Evolutionary conservation across 2,888 invertebrate genomes (phyloP).

Genomic region (Conistra vaccinii): DNA sequence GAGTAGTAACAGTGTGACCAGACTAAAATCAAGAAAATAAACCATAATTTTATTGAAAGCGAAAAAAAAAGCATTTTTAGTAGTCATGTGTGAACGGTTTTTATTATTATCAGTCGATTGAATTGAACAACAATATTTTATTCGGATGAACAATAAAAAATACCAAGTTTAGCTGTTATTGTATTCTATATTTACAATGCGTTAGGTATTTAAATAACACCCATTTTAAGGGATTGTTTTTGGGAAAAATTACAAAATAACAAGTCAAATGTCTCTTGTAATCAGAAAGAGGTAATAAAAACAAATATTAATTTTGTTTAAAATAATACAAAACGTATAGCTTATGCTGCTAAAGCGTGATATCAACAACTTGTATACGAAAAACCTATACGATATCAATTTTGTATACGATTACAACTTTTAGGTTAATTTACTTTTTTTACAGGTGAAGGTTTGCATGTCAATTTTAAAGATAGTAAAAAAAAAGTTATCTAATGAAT

Average conservation of each 20-base stretch:
- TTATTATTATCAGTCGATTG: neutral
- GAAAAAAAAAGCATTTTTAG: neutral
- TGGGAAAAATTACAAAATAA: neutral
- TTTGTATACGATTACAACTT: conserved; percentile 44
- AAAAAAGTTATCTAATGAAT: conserved; percentile 4
- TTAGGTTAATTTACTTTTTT: conserved; percentile 26
- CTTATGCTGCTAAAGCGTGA: neutral
- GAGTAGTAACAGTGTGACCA: conserved; percentile 46
- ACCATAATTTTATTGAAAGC: neutral
- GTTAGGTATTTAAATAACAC: neutral
- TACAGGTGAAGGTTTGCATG: neutral
- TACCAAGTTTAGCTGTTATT: neutral
- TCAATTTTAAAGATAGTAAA: conserved; percentile 43
- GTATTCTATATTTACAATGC: neutral
- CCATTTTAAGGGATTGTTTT: neutral
- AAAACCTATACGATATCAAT: conserved; percentile 40
- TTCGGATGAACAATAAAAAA: neutral
- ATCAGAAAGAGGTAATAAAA: neutral
- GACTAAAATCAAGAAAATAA: neutral
- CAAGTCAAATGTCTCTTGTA: neutral
- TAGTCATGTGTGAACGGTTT: neutral
- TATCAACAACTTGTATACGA: conserved; percentile 49
- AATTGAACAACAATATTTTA: neutral
- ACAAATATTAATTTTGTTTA: neutral
- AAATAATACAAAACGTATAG: neutral